phyloP scores from a whole-genome alignment of 2,113 vertebrate genomes.

The Xenopus laevis region DNA sequence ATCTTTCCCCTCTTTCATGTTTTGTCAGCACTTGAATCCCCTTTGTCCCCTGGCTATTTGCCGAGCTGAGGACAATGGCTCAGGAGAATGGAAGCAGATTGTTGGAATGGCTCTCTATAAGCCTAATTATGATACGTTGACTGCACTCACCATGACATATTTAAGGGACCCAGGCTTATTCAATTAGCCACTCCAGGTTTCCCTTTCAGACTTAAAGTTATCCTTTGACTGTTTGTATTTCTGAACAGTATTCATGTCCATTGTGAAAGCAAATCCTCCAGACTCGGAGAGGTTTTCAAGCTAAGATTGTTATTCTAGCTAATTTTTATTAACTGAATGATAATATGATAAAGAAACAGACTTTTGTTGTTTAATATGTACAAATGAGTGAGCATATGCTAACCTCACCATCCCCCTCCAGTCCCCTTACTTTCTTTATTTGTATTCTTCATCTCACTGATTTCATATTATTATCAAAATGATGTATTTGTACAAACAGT shows the following conservation, averaged over 20 bases:
- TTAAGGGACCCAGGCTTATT: constrained; percentile 98
- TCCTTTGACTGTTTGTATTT: constrained; percentile 99
- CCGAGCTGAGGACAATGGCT: constrained; percentile 89
- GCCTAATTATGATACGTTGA: constrained; percentile 99
- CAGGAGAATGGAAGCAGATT: constrained; percentile 98
- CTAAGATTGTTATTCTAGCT: constrained; percentile 88
- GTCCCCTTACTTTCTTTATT: constrained; percentile 49
- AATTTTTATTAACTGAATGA: constrained; percentile 89
- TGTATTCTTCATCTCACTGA: constrained; percentile 11
- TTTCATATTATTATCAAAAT: no score
- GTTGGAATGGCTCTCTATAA: constrained; percentile 99
- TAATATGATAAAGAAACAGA: constrained; percentile 77
- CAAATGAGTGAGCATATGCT: constrained; percentile 77
- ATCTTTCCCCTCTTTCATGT: constrained; percentile 98
- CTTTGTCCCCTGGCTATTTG: constrained; percentile 99
- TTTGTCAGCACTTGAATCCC: constrained; percentile 99
- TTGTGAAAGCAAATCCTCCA: constrained; percentile 93
- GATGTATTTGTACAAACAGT: no score
- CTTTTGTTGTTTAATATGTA: constrained; percentile 81
- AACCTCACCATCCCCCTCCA: constrained; percentile 61
- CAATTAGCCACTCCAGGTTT: constrained; percentile 97
- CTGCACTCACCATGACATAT: constrained; percentile 99
- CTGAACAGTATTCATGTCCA: constrained; percentile 94
- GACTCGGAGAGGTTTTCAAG: constrained; percentile 82
- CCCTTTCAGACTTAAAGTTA: constrained; percentile 98